These are phyloP conservation scores for Heteronetta atricapilla DNA, from an alignment of 2,113 vertebrate species.

Conservation along the genomic window DNA sequence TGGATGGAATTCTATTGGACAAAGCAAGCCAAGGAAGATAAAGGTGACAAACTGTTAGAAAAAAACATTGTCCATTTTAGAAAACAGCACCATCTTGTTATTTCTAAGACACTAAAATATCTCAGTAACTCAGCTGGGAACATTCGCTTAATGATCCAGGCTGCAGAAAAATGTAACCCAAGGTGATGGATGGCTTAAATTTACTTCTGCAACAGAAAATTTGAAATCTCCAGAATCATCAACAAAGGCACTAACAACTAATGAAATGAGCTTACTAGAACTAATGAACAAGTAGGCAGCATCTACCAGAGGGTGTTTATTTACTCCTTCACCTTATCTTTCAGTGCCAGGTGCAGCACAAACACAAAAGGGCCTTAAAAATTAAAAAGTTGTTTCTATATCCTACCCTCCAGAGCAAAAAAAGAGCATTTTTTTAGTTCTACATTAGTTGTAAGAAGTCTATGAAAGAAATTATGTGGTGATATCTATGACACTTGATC, in stretches of 20 bases:
- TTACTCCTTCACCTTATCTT: neutral
- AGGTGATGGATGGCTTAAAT: neutral
- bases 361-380: neutral
- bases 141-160: rapidly evolving
- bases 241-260: neutral
- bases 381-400: neutral
- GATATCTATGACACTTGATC: neutral
- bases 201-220: neutral
- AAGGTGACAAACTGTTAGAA: neutral
- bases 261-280: neutral
- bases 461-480: neutral
- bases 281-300: neutral
- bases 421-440: neutral
- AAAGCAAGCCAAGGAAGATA: slow-evolving; percentile 13
- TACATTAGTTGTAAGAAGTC: neutral
- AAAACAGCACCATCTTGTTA: neutral
- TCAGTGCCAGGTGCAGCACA: neutral
- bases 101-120: slow-evolving; percentile 6
- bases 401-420: neutral
- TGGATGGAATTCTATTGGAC: neutral
- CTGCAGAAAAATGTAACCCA: neutral
- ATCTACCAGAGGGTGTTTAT: neutral
- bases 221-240: neutral
- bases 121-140: neutral
- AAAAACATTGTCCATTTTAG: neutral